These are phyloP conservation scores for Keiferia lycopersicella DNA, from an alignment of 2,888 invertebrate species.

Conservation along the genomic window DNA sequence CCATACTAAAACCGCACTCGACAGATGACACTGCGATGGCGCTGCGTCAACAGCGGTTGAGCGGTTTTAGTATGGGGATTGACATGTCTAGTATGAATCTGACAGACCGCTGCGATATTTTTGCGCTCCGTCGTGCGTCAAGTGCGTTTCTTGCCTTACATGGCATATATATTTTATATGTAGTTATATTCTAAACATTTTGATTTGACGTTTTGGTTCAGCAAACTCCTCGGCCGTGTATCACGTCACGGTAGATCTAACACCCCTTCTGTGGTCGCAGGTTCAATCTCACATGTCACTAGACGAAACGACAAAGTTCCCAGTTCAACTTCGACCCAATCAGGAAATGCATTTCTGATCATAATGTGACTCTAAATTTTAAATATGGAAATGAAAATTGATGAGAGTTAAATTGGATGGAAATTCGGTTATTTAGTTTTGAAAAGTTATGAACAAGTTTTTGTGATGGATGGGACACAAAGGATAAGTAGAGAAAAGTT, in stretches of 20 bases:
- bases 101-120: too few relatives aligned
- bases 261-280: slow-evolving; percentile 48
- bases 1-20: too few relatives aligned
- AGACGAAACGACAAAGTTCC: slow-evolving; percentile 61
- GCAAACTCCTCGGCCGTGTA: slow-evolving; percentile 37
- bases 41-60: too few relatives aligned
- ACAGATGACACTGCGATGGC: too few relatives aligned
- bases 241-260: slow-evolving; percentile 39
- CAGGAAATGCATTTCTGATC: slow-evolving; percentile 35
- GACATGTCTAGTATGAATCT: too few relatives aligned
- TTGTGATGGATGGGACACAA: slow-evolving; percentile 11
- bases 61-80: too few relatives aligned
- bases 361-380: slow-evolving; percentile 41
- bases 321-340: slow-evolving; percentile 39
- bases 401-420: slow-evolving; percentile 41
- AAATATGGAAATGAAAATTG: slow-evolving; percentile 50
- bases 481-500: neutral
- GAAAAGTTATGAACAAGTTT: slow-evolving; percentile 21
- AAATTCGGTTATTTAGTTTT: slow-evolving; percentile 28
- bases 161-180: too few relatives aligned
- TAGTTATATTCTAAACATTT: too few relatives aligned
- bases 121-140: too few relatives aligned
- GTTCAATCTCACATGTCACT: slow-evolving; percentile 47
- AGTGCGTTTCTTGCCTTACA: too few relatives aligned
- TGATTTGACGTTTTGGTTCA: neutral